These are phyloP conservation scores for Puffinus mauretanicus DNA, from an alignment of 2,113 vertebrate species.

Conservation along the genomic window DNA sequence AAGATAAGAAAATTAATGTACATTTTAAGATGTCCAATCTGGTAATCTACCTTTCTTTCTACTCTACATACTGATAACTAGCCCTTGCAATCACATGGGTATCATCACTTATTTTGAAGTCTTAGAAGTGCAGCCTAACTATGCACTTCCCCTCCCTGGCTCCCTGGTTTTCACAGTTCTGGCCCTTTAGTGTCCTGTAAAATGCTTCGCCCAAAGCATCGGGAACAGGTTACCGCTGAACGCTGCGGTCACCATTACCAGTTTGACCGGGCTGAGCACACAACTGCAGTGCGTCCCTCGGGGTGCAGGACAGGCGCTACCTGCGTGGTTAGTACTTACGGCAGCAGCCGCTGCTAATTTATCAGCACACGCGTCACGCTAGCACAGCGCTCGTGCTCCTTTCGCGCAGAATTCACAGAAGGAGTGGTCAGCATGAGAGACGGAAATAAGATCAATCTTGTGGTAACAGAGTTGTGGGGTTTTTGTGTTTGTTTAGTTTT, in stretches of 20 bases:
- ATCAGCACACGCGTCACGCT: background rate
- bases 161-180: background rate
- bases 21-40: background rate
- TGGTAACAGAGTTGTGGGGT: background rate
- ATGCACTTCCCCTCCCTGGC: background rate
- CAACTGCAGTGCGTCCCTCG: background rate
- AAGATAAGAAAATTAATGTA: no score
- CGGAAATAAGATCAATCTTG: no score
- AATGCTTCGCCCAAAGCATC: background rate
- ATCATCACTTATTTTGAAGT: background rate
- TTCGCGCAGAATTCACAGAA: no score
- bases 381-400: background rate
- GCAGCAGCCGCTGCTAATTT: background rate
- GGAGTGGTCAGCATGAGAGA: background rate
- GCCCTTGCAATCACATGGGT: background rate
- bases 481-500: no score
- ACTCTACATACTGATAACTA: background rate
- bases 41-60: background rate
- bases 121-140: background rate
- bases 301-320: background rate
- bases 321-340: background rate
- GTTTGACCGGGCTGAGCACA: background rate
- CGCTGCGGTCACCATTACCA: background rate
- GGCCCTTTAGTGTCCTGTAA: background rate
- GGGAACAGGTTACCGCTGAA: background rate